Conservation (phyloP, 2,113 vertebrate species). For the Ptilorrhoa leucosticta region DNA sequence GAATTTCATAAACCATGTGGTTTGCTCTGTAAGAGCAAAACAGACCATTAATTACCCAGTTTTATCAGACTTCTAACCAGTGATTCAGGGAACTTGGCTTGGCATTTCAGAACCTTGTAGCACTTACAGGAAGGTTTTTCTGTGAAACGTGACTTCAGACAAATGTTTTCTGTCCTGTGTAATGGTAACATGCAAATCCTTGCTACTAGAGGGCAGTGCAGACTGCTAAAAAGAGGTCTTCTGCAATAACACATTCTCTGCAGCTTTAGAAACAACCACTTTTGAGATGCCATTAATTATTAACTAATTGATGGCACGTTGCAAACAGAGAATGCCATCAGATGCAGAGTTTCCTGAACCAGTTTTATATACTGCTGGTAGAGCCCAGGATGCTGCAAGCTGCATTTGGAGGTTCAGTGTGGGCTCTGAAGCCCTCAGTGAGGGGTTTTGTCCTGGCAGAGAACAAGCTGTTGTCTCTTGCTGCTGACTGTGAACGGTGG, state of each 20-base stretch:
- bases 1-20: neutral
- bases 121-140: fast-evolving
- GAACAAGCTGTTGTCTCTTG: neutral
- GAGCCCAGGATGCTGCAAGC: neutral
- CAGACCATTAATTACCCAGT: neutral
- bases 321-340: neutral
- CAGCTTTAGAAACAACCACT: neutral
- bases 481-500: neutral
- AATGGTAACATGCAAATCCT: neutral
- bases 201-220: neutral
- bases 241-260: neutral
- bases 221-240: neutral
- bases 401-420: neutral
- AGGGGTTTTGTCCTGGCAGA: neutral
- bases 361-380: neutral
- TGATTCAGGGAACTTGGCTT: neutral
- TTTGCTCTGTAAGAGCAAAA: neutral
- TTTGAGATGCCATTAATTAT: neutral
- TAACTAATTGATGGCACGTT: neutral
- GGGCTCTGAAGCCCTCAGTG: neutral
- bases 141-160: neutral
- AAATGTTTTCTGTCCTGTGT: neutral
- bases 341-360: neutral
- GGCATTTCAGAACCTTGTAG: neutral
- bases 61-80: neutral